These are phyloP conservation scores for Crossocerus cetratus DNA, from an alignment of 2,888 invertebrate species.

Conservation along the genomic window DNA sequence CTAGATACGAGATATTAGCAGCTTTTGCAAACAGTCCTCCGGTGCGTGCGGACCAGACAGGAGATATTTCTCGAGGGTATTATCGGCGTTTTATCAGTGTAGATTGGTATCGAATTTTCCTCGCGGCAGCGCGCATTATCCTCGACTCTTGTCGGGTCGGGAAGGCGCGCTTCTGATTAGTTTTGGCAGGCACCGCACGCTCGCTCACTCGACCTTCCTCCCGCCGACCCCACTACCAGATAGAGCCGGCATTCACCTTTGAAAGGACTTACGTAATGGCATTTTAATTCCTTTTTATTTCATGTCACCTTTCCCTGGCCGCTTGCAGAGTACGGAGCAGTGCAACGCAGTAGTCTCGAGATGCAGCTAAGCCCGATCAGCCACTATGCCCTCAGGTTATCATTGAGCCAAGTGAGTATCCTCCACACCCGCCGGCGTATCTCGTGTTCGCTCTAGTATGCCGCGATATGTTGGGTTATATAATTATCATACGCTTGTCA, in stretches of 20 bases:
- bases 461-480: neutral
- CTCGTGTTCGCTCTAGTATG: neutral
- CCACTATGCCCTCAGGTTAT: constrained; percentile 67
- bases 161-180: neutral
- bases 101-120: too few relatives aligned
- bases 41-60: too few relatives aligned
- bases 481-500: neutral
- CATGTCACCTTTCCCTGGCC: constrained; percentile 16
- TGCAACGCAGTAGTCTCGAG: constrained; percentile 55
- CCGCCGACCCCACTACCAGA: neutral
- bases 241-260: too few relatives aligned
- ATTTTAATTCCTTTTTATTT: neutral
- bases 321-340: constrained; percentile 57
- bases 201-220: neutral
- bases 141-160: too few relatives aligned
- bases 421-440: neutral
- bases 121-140: too few relatives aligned
- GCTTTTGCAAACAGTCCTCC: too few relatives aligned
- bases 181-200: neutral
- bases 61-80: too few relatives aligned
- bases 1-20: too few relatives aligned
- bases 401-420: constrained; percentile 66
- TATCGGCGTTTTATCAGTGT: too few relatives aligned
- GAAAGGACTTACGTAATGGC: constrained; percentile 9
- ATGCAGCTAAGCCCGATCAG: constrained; percentile 66